Conservation (phyloP, 1,140 invertebrate genomes). For the Penaeus vannamei region DNA sequence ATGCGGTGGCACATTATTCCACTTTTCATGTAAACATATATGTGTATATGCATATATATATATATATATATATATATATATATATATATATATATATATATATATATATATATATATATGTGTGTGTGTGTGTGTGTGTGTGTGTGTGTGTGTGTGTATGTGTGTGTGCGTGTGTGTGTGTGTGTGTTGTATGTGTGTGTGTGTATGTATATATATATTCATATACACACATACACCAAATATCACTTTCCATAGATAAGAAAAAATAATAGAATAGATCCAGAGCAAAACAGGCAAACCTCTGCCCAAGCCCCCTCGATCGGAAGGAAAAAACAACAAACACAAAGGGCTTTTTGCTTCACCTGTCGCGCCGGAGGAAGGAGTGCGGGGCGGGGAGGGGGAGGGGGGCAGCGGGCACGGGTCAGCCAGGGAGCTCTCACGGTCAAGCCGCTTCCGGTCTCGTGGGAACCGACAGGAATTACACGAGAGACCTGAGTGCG, state of each 20-base stretch:
- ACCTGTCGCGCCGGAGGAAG: too few relatives aligned
- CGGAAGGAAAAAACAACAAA: too few relatives aligned
- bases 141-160: neutral
- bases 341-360: too few relatives aligned
- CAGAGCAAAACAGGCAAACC: neutral
- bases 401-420: too few relatives aligned
- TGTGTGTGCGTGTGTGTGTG: neutral
- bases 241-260: too few relatives aligned
- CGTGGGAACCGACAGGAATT: too few relatives aligned
- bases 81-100: conserved; percentile 26
- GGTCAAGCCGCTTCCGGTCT: too few relatives aligned
- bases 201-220: neutral
- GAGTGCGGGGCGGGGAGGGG: too few relatives aligned
- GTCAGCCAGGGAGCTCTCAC: too few relatives aligned
- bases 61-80: conserved; percentile 37
- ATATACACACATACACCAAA: too few relatives aligned
- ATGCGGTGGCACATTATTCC: too few relatives aligned
- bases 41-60: conserved; percentile 32
- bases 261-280: neutral
- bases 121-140: neutral
- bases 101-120: neutral
- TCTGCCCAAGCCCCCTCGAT: neutral
- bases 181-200: neutral
- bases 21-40: conserved; percentile 25
- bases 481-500: too few relatives aligned